phyloP scores from a whole-genome alignment of 2,797 vertebrate species.

The Melanotaenia boesemani region DNA sequence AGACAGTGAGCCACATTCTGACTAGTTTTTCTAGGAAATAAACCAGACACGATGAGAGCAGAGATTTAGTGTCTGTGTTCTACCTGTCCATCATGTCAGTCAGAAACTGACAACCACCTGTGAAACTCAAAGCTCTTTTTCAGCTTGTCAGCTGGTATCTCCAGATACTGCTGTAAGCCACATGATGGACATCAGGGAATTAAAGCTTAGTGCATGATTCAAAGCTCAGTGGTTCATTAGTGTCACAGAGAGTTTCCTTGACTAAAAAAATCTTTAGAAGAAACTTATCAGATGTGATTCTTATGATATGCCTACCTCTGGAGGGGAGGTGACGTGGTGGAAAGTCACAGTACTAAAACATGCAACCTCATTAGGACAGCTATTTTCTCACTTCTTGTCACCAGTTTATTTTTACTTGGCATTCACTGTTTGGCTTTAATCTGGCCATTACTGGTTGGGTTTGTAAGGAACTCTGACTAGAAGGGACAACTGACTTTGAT shows the following conservation, averaged over 20 bases:
- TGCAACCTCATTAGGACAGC: too few relatives aligned
- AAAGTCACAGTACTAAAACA: too few relatives aligned
- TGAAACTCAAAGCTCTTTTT: constrained; percentile 6
- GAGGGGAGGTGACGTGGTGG: too few relatives aligned
- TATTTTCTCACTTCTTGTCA: too few relatives aligned
- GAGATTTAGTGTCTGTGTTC: constrained; percentile 27
- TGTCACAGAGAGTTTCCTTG: not conserved
- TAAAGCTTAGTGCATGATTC: constrained; percentile 5
- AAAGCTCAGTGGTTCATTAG: constrained; percentile 18
- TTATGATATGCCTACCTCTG: too few relatives aligned
- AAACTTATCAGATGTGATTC: too few relatives aligned
- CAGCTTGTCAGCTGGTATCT: constrained; percentile 26
- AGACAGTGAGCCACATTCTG: not conserved
- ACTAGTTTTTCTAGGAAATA: constrained; percentile 15
- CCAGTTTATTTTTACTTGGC: too few relatives aligned
- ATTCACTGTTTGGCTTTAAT: too few relatives aligned
- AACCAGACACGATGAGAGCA: constrained; percentile 11
- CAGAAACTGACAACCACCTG: constrained; percentile 20
- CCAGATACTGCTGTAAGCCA: constrained; percentile 19
- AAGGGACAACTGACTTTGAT: too few relatives aligned
- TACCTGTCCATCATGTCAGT: constrained; percentile 35
- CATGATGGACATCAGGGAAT: constrained; percentile 28
- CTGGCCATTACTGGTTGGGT: too few relatives aligned
- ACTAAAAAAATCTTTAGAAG: too few relatives aligned
- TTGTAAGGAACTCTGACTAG: too few relatives aligned